Conservation (phyloP, 2,797 vertebrate genomes). For the Aplochiton taeniatus region DNA sequence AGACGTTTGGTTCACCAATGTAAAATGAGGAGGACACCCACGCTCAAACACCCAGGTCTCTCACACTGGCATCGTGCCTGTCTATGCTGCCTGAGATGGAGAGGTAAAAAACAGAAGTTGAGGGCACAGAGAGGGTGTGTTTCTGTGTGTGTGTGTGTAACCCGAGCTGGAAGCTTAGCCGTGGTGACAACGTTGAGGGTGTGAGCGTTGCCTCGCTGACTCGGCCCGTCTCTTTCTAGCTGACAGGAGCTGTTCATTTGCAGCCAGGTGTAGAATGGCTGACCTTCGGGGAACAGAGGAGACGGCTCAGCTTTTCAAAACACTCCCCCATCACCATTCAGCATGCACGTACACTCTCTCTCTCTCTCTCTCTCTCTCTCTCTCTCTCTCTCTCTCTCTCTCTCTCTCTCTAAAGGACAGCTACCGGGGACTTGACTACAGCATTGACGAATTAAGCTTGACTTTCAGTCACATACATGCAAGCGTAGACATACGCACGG, state of each 20-base stretch:
- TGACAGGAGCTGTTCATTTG: constrained; percentile 19
- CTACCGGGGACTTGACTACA: background rate
- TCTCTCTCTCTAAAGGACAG: constrained; percentile 1
- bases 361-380: constrained; percentile 1
- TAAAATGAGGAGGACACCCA: too few species aligned
- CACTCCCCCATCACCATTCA: background rate
- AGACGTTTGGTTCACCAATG: too few species aligned
- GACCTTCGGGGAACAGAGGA: constrained; percentile 28
- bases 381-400: constrained; percentile 3
- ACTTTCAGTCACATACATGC: background rate
- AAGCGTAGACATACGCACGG: background rate
- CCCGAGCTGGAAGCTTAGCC: background rate
- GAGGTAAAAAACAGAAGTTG: background rate
- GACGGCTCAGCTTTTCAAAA: constrained; percentile 27
- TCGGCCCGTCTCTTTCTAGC: constrained; percentile 21
- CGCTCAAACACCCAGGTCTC: too few species aligned
- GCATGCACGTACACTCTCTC: background rate
- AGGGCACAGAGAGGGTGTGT: background rate
- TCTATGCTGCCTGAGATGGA: background rate
- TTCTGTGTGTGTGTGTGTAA: background rate
- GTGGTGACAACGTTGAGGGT: background rate
- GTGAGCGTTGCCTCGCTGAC: constrained; percentile 29
- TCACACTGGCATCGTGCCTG: too few species aligned
- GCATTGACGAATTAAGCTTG: too few species aligned
- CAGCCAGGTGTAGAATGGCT: constrained; percentile 24